Evolutionary conservation across 2,113 vertebrate genomes (phyloP).

Genomic region (Coryphaenoides rupestris): DNA sequence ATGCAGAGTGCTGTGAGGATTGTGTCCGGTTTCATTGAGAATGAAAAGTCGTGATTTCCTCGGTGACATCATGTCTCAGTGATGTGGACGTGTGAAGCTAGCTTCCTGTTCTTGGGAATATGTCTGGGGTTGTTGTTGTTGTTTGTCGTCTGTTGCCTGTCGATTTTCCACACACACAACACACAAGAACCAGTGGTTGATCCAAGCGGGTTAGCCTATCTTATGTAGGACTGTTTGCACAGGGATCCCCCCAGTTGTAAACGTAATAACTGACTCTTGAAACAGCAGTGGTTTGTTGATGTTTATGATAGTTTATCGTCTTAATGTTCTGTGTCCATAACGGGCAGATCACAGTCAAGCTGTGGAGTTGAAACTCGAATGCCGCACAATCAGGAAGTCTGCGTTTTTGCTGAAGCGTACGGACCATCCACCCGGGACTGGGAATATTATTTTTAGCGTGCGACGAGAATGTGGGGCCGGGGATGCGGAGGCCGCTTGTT

Average conservation of each 20-base stretch:
- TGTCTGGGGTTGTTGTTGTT: too few species aligned
- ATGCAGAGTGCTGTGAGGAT: too few species aligned
- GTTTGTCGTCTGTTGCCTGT: too few species aligned
- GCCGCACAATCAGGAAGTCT: constrained; percentile 29
- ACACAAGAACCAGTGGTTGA: too few species aligned
- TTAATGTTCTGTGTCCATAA: constrained; percentile 29
- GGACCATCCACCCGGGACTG: constrained; percentile 39
- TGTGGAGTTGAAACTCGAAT: constrained; percentile 18
- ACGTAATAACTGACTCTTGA: constrained; percentile 3
- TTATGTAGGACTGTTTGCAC: too few species aligned
- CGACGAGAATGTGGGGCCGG: constrained; percentile 34
- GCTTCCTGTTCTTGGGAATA: too few species aligned
- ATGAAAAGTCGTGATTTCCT: too few species aligned
- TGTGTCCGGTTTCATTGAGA: too few species aligned
- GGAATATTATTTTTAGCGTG: constrained; percentile 50
- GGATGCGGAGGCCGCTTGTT: constrained; percentile 35
- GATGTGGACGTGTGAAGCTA: too few species aligned
- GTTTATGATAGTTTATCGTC: constrained; percentile 5
- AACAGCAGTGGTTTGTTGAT: constrained; percentile 37
- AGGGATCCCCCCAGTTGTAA: neutral
- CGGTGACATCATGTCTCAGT: too few species aligned
- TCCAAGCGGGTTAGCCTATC: too few species aligned
- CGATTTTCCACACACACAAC: too few species aligned
- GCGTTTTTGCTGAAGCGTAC: constrained; percentile 33
- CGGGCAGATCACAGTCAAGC: constrained; percentile 22